Conservation (phyloP, 2,113 vertebrate species). For the Antechinus flavipes region DNA sequence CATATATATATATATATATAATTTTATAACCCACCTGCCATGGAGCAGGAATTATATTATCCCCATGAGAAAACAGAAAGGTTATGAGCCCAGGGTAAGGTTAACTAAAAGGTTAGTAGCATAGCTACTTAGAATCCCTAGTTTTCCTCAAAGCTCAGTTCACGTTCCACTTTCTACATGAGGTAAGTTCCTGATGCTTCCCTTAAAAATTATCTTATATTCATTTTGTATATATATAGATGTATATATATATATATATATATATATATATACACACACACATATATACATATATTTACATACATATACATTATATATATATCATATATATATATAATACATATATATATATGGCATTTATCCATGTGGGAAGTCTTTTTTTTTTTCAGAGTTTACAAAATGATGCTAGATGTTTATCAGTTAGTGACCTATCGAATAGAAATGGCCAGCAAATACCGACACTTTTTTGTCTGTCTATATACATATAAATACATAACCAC, state of each 20-base stretch:
- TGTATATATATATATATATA: background rate
- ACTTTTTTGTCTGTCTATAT: background rate
- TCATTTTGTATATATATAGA: background rate
- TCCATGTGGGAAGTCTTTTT: constrained; percentile 46
- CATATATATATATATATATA: background rate
- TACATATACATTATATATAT: background rate
- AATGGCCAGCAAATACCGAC: constrained; percentile 39
- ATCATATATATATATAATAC: background rate
- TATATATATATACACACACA: background rate
- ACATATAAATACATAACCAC: background rate
- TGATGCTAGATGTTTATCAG: constrained; percentile 54
- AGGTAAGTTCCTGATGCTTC: background rate
- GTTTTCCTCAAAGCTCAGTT: background rate
- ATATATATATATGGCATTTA: background rate
- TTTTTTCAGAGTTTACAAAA: constrained; percentile 26
- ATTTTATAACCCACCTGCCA: background rate
- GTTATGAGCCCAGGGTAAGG: background rate
- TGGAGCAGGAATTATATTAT: background rate
- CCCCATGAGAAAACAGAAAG: background rate
- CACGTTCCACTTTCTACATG: background rate
- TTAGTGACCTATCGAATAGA: constrained; percentile 47
- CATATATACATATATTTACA: too few species aligned
- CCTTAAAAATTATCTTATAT: background rate
- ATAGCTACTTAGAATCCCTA: background rate
- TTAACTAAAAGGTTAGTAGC: background rate